Conservation (phyloP, 2,797 vertebrate species). For the Sebastes miniatus region DNA sequence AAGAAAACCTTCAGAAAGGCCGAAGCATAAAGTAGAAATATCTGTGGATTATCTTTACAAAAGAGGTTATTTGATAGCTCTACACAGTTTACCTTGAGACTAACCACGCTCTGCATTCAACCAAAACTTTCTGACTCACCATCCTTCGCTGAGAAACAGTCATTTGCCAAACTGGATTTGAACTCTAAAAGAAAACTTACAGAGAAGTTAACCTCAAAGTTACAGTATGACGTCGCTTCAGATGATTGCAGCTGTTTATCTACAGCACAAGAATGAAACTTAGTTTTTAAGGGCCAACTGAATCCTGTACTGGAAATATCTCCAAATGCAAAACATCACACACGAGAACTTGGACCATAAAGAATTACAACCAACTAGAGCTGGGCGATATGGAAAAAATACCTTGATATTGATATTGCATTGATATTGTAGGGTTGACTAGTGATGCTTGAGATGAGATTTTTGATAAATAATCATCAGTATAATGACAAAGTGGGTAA, state of each 20-base stretch:
- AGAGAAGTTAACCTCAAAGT: not conserved
- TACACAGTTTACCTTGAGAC: not conserved
- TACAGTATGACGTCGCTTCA: not conserved
- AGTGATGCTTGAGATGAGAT: too few species aligned
- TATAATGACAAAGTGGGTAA: too few species aligned
- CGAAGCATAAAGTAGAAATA: not conserved
- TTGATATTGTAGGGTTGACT: too few species aligned
- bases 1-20: not conserved
- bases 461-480: too few species aligned
- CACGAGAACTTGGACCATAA: not conserved
- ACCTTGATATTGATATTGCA: too few species aligned
- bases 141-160: not conserved
- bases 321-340: not conserved
- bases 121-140: not conserved
- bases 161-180: not conserved
- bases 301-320: not conserved
- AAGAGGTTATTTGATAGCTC: not conserved
- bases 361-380: not conserved
- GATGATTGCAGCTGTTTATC: not conserved
- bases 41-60: not conserved
- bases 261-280: not conserved
- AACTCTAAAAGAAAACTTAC: not conserved
- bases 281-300: not conserved
- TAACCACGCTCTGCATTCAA: not conserved
- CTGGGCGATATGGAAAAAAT: too few species aligned